These are phyloP conservation scores for Sphenopsis melanotis DNA, from an alignment of 2,797 vertebrate species.

Conservation along the genomic window DNA sequence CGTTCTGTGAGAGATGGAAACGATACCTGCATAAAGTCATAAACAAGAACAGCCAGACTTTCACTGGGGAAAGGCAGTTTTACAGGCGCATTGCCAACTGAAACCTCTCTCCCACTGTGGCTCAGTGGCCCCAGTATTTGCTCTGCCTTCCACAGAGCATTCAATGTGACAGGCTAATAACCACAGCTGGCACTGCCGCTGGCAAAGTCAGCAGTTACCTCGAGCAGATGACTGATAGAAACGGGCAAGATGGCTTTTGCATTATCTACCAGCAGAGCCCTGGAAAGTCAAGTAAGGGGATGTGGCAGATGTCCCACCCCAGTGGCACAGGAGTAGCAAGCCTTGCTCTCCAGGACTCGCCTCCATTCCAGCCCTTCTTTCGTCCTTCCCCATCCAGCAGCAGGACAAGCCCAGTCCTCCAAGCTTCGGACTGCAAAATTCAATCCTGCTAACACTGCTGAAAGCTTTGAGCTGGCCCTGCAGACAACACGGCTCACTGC, in stretches of 20 bases:
- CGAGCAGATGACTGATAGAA: not conserved
- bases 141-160: not conserved
- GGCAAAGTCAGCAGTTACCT: constrained; percentile 12
- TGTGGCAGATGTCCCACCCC: constrained; percentile 51
- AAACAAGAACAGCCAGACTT: not conserved
- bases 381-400: not conserved
- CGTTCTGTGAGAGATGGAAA: not conserved
- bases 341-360: constrained; percentile 1
- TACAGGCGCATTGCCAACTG: not conserved
- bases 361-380: constrained; percentile 48
- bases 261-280: constrained; percentile 27
- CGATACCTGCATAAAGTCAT: not conserved
- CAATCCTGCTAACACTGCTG: not conserved
- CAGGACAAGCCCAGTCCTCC: not conserved
- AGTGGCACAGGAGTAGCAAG: not conserved
- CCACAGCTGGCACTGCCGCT: constrained; percentile 48
- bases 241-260: not conserved
- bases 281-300: not conserved
- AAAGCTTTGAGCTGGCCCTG: constrained; percentile 11
- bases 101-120: constrained; percentile 3
- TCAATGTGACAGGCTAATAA: constrained; percentile 1
- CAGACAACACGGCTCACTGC: not conserved
- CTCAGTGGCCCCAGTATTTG: not conserved
- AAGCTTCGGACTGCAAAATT: not conserved
- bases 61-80: not conserved